Evolutionary conservation across 2,113 vertebrate species (phyloP).

Genomic region (Lamprotornis superbus): DNA sequence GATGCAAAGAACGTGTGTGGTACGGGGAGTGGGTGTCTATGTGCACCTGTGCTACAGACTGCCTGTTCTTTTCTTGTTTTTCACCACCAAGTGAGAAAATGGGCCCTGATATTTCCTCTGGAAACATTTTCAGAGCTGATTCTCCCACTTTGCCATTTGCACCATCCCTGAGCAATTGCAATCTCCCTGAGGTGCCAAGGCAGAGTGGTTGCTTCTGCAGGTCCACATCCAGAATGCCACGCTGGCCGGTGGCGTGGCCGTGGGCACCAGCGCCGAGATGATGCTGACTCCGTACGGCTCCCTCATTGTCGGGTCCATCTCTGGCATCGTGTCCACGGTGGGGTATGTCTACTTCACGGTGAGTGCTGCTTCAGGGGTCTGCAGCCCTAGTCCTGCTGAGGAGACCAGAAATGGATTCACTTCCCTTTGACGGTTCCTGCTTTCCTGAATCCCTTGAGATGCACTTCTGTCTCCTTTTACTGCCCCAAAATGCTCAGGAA

Average conservation of each 20-base stretch:
- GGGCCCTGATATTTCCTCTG: background rate
- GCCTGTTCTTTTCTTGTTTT: slow-evolving; percentile 49
- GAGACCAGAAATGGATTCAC: background rate
- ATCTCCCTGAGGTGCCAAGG: background rate
- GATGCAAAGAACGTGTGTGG: slow-evolving; percentile 52
- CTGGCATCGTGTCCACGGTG: slow-evolving; percentile 86
- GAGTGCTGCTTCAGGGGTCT: slow-evolving; percentile 54
- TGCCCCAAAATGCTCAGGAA: background rate
- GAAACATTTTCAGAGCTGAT: background rate
- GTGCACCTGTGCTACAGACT: slow-evolving; percentile 27
- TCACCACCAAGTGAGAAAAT: slow-evolving; percentile 17
- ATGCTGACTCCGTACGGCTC: slow-evolving; percentile 90
- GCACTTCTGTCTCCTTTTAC: background rate
- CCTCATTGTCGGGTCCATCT: slow-evolving; percentile 87
- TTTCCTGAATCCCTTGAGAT: background rate
- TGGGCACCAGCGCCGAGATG: slow-evolving; percentile 91
- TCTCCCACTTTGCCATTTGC: background rate
- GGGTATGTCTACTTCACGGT: slow-evolving; percentile 88
- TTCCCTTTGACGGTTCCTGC: background rate
- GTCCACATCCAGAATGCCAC: slow-evolving; percentile 96
- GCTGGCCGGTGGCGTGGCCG: slow-evolving; percentile 88
- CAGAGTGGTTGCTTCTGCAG: slow-evolving; percentile 62
- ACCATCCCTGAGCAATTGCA: background rate
- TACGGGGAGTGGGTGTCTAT: slow-evolving; percentile 49
- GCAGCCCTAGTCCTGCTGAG: background rate